Percentiles rank a stretch among this genome's conserved stretches.
These are phyloP conservation scores for Platygyra sinensis DNA, from an alignment of 64 coral and sea anemone genomes.

Conservation along the genomic window DNA sequence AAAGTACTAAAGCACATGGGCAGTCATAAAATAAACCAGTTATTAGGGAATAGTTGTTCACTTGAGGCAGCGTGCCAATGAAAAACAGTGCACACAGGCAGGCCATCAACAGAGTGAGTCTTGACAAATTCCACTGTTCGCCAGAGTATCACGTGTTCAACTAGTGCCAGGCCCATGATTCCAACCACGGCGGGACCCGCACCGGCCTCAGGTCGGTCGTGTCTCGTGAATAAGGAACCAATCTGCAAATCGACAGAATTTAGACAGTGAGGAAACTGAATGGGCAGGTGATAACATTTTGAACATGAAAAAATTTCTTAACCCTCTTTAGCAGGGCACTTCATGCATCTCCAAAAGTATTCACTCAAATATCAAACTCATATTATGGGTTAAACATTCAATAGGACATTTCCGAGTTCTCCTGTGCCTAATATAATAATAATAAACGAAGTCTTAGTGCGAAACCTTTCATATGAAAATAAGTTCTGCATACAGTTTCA, in stretches of 20 bases:
- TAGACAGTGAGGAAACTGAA: too few relatives aligned
- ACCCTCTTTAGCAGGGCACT: too few relatives aligned
- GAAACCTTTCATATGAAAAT: too few relatives aligned
- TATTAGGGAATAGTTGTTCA: conserved; percentile 43
- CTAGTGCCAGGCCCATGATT: neutral
- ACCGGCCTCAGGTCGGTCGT: conserved; percentile 21
- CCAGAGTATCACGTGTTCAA: conserved; percentile 19
- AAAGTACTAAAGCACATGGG: conserved; percentile 20
- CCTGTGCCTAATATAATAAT: too few relatives aligned
- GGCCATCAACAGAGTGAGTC: neutral
- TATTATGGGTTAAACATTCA: too few relatives aligned
- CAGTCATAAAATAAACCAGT: conserved; percentile 29
- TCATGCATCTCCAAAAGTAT: too few relatives aligned
- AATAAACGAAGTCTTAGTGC: too few relatives aligned
- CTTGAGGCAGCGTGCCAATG: conserved; percentile 36
- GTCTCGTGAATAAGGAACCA: conserved; percentile 37
- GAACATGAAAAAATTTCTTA: too few relatives aligned
- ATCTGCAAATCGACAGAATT: conserved; percentile 21
- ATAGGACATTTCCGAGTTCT: too few relatives aligned
- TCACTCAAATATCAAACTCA: too few relatives aligned
- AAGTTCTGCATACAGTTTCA: too few relatives aligned
- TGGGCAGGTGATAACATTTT: neutral
- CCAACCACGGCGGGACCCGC: conserved; percentile 45
- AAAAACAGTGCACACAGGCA: neutral
- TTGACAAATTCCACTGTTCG: neutral